These are phyloP conservation scores for Argopecten irradians DNA, from an alignment of 1,140 invertebrate species.

Conservation along the genomic window DNA sequence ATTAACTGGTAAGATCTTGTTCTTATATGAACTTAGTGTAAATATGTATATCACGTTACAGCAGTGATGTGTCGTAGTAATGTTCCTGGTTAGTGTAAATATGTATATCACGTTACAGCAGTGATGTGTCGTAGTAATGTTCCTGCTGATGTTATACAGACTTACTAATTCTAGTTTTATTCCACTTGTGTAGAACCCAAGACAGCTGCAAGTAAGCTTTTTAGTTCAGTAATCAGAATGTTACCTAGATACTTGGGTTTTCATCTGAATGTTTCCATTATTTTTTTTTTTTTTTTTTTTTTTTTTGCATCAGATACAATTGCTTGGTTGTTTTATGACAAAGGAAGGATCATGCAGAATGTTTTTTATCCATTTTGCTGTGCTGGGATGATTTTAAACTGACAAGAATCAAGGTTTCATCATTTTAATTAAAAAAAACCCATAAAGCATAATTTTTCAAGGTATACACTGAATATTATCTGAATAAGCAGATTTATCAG, in stretches of 20 bases:
- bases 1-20: too few species aligned
- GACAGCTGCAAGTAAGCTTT: constrained; percentile 20
- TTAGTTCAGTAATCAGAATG: neutral
- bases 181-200: neutral
- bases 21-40: too few species aligned
- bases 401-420: neutral
- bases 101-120: too few species aligned
- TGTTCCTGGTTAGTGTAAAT: too few species aligned
- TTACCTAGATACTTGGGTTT: constrained; percentile 2
- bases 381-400: neutral
- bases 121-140: too few species aligned
- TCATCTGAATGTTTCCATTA: neutral
- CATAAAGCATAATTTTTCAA: too few species aligned
- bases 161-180: neutral
- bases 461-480: too few species aligned
- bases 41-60: too few species aligned
- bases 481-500: too few species aligned
- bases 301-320: neutral
- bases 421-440: too few species aligned
- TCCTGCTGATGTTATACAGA: neutral
- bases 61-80: too few species aligned
- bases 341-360: neutral
- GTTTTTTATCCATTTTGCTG: neutral
- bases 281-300: neutral
- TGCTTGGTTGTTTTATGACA: neutral